Evolutionary conservation across 1,140 invertebrate species (phyloP), one percentile per base, ranked within the genome.

Genomic region (Drosophila auraria): DNA sequence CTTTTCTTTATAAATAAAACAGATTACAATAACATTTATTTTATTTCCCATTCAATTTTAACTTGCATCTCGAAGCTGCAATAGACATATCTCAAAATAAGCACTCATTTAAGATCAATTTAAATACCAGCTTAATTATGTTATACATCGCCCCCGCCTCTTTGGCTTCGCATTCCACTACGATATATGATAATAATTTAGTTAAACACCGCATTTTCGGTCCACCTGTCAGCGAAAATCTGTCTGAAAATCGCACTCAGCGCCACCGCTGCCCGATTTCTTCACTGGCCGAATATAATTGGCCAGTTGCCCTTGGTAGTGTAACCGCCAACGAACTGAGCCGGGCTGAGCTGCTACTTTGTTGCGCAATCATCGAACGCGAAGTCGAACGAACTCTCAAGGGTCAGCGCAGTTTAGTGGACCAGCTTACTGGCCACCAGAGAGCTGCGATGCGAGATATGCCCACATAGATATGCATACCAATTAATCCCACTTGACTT

Each of bases 301-400:
- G 78, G 61, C 74, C 70, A 44, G 84, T 76, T 84, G 84, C 82
- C 84, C 84, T 84, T 89, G 81, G 74, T 71, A 73, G 62, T 49
- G 47, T 56, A 56, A 45, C 59, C 49, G 66, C 59, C 54, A 56
- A 56, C 54, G 54, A 56, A 56, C 54, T 56, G 17, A 42, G 15
- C 40, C 15, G 14, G 23, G 33, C 17, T 56, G 17, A 42, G 15
- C 40, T 42, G 12, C 53, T 11, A 56, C 54, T 56, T 40, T 30
- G 53, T 42, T 38, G 53, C 77, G 66, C 76, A 79, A 79, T 47
- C 83, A 81, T 89, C 84, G 84, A 89, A 89, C 84, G 89, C 81
- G 17, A 38, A 56, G 53, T 56, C 53, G 53, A 56, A 56, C 84
- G 83, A 87, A 87, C 83, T 87, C 78, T 76, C 42, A 51, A 57